A percentile compares a stretch with the other conserved stretches of the same genome.
phyloP scores from a whole-genome alignment of 35 echinoderm and acorn worm species.

The Stichopus chloronotus region DNA sequence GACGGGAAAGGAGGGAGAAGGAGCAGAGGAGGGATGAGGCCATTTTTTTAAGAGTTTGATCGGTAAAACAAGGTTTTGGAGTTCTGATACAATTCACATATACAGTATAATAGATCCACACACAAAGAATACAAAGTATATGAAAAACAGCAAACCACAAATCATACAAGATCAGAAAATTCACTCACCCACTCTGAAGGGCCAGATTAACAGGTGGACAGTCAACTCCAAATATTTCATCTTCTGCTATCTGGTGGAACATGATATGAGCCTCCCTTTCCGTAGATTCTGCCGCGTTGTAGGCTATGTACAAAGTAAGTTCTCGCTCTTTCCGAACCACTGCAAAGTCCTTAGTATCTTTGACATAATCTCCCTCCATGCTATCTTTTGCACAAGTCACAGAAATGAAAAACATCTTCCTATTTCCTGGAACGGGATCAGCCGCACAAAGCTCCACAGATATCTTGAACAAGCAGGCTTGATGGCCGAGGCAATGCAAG shows the following conservation, averaged over 20 bases:
- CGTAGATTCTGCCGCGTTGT: slow-evolving; percentile 69
- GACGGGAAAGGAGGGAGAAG: too few species aligned
- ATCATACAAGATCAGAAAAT: not conserved
- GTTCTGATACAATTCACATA: too few species aligned
- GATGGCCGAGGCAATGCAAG: slow-evolving; percentile 88
- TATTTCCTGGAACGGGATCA: slow-evolving; percentile 86
- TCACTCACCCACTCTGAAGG: slow-evolving; percentile 84
- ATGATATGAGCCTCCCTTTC: slow-evolving; percentile 46
- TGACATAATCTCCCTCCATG: slow-evolving; percentile 59
- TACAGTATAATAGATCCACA: too few species aligned
- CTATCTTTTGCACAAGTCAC: slow-evolving; percentile 92
- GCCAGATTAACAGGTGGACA: slow-evolving; percentile 77
- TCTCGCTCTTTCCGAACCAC: slow-evolving; percentile 70
- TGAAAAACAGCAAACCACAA: too few species aligned
- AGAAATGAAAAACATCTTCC: slow-evolving; percentile 85
- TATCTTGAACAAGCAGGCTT: slow-evolving; percentile 96
- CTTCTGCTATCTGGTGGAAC: slow-evolving; percentile 68
- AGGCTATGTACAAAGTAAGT: slow-evolving; percentile 69
- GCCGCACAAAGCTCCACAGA: slow-evolving; percentile 89
- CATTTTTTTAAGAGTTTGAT: too few species aligned
- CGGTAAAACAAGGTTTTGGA: too few species aligned
- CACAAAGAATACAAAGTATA: too few species aligned
- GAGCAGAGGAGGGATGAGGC: too few species aligned
- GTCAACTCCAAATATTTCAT: slow-evolving; percentile 85
- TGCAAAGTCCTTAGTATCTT: slow-evolving; percentile 42